Conservation (phyloP, 2,797 vertebrate species). For the Tamandua tetradactyla region DNA sequence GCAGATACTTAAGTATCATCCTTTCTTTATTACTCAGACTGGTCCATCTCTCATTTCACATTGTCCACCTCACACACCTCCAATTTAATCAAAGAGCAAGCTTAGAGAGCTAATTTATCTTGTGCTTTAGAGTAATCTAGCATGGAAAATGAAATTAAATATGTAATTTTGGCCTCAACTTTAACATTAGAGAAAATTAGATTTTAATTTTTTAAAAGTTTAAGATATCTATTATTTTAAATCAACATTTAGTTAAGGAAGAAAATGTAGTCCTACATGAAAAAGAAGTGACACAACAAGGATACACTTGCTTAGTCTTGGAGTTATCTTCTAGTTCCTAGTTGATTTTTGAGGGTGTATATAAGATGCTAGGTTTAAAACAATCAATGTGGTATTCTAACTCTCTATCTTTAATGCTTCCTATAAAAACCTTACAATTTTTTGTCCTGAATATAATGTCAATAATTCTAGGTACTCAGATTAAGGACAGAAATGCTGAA, state of each 20-base stretch:
- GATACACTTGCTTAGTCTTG: not conserved
- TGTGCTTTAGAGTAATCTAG: not conserved
- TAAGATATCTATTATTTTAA: constrained; percentile 16
- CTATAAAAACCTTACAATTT: too few species aligned
- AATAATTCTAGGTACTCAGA: not conserved
- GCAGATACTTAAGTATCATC: not conserved
- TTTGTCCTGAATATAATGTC: not conserved
- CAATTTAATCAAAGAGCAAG: not conserved
- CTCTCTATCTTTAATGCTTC: not conserved
- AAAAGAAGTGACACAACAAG: not conserved
- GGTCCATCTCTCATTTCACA: not conserved
- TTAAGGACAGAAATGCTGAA: not conserved
- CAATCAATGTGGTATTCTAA: not conserved
- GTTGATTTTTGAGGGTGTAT: not conserved
- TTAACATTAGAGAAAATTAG: constrained; percentile 20
- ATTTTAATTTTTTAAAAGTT: constrained; percentile 28
- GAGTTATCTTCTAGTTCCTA: not conserved
- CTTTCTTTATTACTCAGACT: not conserved
- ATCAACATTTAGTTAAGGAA: not conserved
- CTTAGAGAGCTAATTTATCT: not conserved
- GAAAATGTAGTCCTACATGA: not conserved
- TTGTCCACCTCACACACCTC: not conserved
- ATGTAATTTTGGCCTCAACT: not conserved
- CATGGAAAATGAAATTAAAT: constrained; percentile 18
- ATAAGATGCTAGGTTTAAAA: constrained; percentile 4